Evolutionary conservation across 2,888 invertebrate genomes (phyloP).

Genomic region (Campopleginae sp.): DNA sequence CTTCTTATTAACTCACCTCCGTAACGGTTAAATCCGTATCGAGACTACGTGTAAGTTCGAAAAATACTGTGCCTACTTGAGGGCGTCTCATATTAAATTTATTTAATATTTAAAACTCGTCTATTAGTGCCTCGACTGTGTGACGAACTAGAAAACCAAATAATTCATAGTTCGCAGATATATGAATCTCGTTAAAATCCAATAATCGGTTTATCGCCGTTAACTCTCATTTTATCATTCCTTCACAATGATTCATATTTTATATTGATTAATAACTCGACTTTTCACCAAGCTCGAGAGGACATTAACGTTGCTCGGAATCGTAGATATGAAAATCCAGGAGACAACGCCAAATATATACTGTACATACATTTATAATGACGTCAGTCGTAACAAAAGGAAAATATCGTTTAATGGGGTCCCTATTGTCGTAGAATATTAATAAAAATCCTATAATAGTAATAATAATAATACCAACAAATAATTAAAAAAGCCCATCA

Average conservation of each 20-base stretch:
- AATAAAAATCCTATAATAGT: constrained; percentile 34
- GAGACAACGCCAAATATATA: constrained; percentile 50
- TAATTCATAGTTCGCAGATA: constrained; percentile 18
- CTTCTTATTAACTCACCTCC: constrained; percentile 17
- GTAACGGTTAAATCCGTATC: constrained; percentile 37
- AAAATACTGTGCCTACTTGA: constrained; percentile 60
- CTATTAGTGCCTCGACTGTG: constrained; percentile 36
- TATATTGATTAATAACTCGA: constrained; percentile 11
- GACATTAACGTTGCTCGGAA: not conserved
- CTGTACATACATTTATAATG: constrained; percentile 47
- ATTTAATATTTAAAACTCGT: constrained; percentile 21
- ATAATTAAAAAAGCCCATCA: constrained; percentile 57
- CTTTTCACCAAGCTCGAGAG: constrained; percentile 16
- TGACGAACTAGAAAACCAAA: constrained; percentile 24
- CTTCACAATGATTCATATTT: constrained; percentile 7
- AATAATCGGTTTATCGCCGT: constrained; percentile 3
- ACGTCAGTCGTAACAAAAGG: constrained; percentile 43
- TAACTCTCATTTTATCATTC: not conserved
- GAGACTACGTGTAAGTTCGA: constrained; percentile 53
- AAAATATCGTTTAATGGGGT: not conserved
- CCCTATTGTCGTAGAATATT: constrained; percentile 43
- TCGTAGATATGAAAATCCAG: constrained; percentile 18
- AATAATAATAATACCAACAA: constrained; percentile 53
- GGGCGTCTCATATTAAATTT: constrained; percentile 23
- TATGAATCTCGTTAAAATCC: not conserved